These are phyloP conservation scores for Drosophila sucinea DNA, from an alignment of 1,140 invertebrate genomes.

Conservation along the genomic window DNA sequence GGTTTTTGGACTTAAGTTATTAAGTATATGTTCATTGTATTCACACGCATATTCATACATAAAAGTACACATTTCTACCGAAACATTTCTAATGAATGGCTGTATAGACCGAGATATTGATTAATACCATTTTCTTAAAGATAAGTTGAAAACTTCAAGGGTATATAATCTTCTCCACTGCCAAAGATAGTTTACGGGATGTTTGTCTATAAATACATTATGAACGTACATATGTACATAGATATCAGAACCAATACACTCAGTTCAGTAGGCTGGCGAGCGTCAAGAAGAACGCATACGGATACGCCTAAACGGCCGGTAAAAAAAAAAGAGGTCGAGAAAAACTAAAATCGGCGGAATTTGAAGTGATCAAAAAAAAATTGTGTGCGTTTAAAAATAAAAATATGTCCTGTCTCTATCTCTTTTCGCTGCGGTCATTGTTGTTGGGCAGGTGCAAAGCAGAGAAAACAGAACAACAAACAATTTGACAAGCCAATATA, in stretches of 20 bases:
- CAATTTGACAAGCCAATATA: slow-evolving; percentile 5
- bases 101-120: too few species aligned
- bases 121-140: too few species aligned
- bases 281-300: slow-evolving; percentile 25
- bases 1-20: too few species aligned
- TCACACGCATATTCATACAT: too few species aligned
- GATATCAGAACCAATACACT: background rate
- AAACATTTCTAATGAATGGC: too few species aligned
- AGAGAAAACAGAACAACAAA: slow-evolving; percentile 1
- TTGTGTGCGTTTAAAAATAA: slow-evolving; percentile 58
- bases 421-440: background rate
- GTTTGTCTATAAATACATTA: too few species aligned
- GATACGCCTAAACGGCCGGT: slow-evolving; percentile 14
- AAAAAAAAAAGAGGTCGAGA: slow-evolving; percentile 25
- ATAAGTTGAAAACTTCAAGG: too few species aligned
- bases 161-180: too few species aligned
- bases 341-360: slow-evolving; percentile 1
- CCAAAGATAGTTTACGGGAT: too few species aligned
- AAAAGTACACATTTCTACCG: too few species aligned
- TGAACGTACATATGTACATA: slow-evolving; percentile 4
- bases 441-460: slow-evolving; percentile 33
- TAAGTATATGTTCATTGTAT: too few species aligned
- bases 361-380: slow-evolving; percentile 40
- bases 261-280: slow-evolving; percentile 32
- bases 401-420: slow-evolving; percentile 3